Conservation (phyloP, 2,888 invertebrate genomes). For the Drosophila lacicola region DNA sequence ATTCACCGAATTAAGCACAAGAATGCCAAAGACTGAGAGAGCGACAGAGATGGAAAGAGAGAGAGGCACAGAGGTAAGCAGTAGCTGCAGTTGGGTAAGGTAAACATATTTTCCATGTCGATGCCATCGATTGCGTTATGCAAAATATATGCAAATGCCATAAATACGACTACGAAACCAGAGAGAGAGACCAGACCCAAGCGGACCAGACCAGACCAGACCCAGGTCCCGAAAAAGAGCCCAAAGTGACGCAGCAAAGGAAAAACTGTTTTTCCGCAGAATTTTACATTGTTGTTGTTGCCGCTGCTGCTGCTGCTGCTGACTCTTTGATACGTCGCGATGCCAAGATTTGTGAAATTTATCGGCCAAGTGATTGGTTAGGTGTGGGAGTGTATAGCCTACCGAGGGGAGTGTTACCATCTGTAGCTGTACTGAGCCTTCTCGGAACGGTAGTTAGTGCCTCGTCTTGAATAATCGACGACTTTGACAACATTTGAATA, state of each 20-base stretch:
- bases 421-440: conserved; percentile 39
- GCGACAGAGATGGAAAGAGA: conserved; percentile 6
- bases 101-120: conserved; percentile 84
- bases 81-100: conserved; percentile 51
- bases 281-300: conserved; percentile 34
- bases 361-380: conserved; percentile 78
- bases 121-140: conserved; percentile 85
- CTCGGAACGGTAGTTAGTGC: conserved; percentile 74
- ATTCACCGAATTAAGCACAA: conserved; percentile 67
- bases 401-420: not conserved
- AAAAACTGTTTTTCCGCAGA: conserved; percentile 66
- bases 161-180: conserved; percentile 66
- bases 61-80: conserved; percentile 20
- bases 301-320: conserved; percentile 24
- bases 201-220: conserved; percentile 10
- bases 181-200: conserved; percentile 28
- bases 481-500: conserved; percentile 80
- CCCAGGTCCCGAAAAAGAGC: conserved; percentile 23
- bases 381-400: conserved; percentile 45
- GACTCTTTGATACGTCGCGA: conserved; percentile 70
- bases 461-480: conserved; percentile 71
- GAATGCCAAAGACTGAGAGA: conserved; percentile 37
- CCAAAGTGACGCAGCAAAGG: conserved; percentile 57
- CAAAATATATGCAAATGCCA: conserved; percentile 84
- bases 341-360: conserved; percentile 82